Conservation (phyloP, 2,113 vertebrate genomes). For the Antechinus flavipes region DNA sequence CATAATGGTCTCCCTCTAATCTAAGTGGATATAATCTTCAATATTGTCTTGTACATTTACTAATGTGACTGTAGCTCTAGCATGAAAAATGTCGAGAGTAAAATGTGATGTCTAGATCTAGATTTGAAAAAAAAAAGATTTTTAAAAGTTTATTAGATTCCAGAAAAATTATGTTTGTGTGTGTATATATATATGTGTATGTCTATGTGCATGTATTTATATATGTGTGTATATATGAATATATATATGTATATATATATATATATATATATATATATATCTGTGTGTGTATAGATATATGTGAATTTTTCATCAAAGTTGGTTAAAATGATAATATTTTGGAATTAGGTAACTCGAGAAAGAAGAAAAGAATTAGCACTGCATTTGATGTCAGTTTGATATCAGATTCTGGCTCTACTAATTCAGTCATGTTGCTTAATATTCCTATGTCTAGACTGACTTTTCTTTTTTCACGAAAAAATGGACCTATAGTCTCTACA, state of each 20-base stretch:
- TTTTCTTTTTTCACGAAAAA: no score
- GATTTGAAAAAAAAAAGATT: neutral
- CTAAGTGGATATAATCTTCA: neutral
- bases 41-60: neutral
- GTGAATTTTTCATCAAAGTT: conserved; percentile 20
- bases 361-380: neutral
- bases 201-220: no score
- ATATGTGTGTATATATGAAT: no score
- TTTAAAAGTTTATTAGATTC: conserved; percentile 16
- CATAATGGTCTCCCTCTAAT: neutral
- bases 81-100: neutral
- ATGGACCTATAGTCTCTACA: no score
- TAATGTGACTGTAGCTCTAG: neutral
- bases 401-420: no score
- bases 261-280: no score
- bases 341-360: neutral
- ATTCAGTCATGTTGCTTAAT: no score
- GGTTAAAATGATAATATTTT: conserved; percentile 6
- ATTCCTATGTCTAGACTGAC: no score
- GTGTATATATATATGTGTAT: no score
- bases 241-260: no score
- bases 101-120: neutral
- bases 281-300: no score
- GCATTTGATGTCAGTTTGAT: neutral
- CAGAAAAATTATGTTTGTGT: neutral